Base-by-base conservation (phyloP, 92 coral and sea anemone species). In the Micromussa lordhowensis region DNA sequence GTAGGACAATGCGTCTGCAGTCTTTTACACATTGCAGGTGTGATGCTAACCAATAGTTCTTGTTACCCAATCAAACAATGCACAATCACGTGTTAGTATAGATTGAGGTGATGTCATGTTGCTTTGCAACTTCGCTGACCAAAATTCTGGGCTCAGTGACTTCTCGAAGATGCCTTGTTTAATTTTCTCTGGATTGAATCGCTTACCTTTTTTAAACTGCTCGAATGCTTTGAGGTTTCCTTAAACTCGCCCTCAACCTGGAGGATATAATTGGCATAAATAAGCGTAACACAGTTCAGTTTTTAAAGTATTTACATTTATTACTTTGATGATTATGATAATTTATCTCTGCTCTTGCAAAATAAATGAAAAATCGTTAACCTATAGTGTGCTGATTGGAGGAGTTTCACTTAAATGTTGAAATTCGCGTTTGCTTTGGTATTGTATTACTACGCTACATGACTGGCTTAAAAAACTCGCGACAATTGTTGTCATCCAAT, bases 211-310 rank as follows among this genome's bases (percentile, higher is more conserved):
- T 74, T 74, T 6, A 84, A 35, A 57, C 73, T 59, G 57, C n/a
- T 84, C 17, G 34, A 12, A 17, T 18, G n/a, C 7, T 26, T 36
- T 58, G 57, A 12, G 18, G 44, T 74, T 2, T 78, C 70, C 28
- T 18, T 16, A 49, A 84, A 71, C 80, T 84, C 88, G 26, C 88
- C 74, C 5, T 84, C 88, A 35, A 84, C 88, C 88, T 84, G 34
- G 1, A 34, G 11, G 30, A 19, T 2, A 36, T 19, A 5, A 1
- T 44, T 7, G 17, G 38, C 10, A 66, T 17, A 32, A n/a, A 48
- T 18, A 19, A 48, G n/a, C 15, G 1, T 26, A 28, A 70, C 75
- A 16, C 36, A 70, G 36, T 21, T 31, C 14, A 3, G 36, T 32
- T 3, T 14, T 71, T 1, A 66, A 26, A 0, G 0, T 9, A 14